Conservation (phyloP, 2,797 vertebrate species). For the Sebastes flavidus region DNA sequence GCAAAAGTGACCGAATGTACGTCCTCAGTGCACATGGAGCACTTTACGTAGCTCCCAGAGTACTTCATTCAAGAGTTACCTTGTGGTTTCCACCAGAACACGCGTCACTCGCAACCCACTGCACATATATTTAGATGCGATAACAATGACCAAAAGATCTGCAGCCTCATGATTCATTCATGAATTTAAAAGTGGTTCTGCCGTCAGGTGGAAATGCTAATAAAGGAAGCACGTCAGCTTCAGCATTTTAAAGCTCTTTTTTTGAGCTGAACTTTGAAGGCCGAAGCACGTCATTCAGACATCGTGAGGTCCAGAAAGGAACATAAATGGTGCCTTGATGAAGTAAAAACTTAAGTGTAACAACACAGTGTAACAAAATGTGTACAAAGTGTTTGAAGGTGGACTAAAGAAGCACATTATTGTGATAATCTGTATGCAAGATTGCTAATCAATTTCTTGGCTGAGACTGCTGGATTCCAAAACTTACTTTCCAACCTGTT, state of each 20-base stretch:
- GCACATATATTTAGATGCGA: background rate
- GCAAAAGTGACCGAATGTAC: background rate
- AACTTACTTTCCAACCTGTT: background rate
- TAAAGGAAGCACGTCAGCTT: background rate
- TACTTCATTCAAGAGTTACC: conserved; percentile 1
- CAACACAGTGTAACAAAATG: background rate
- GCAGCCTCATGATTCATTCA: conserved; percentile 64
- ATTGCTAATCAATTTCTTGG: background rate
- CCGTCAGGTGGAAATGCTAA: conserved; percentile 18
- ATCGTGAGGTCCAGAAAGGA: background rate
- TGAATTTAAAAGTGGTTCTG: conserved; percentile 25
- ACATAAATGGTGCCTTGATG: background rate
- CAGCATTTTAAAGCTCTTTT: background rate
- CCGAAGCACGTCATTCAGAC: background rate
- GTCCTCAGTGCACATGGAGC: background rate
- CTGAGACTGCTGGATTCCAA: background rate
- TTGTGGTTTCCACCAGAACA: conserved; percentile 6
- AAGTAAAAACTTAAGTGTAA: background rate
- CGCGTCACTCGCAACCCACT: background rate
- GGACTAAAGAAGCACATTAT: background rate
- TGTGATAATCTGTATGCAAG: background rate
- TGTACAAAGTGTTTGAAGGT: background rate
- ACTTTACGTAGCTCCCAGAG: background rate
- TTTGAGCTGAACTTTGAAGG: conserved; percentile 38
- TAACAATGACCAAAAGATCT: background rate